Base-by-base conservation (phyloP, 2,797 vertebrate species). In the Fundulus diaphanus region DNA sequence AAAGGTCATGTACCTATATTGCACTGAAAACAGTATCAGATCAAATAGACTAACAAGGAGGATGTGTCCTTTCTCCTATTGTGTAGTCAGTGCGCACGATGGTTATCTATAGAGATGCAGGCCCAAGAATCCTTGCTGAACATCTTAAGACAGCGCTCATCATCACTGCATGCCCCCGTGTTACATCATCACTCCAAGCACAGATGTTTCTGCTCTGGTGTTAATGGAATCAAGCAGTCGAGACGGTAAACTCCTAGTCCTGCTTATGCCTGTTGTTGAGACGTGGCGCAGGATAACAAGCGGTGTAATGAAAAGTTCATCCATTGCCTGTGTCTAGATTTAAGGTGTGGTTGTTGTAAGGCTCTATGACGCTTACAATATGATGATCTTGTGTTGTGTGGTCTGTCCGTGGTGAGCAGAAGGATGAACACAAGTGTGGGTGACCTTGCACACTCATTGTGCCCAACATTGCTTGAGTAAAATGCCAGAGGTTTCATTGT, bases 151-250 rank as follows among this genome's bases (percentile, higher is more conserved):
- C 66, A 29, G 42, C 42, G 31, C 66, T 61, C 27, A 31, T 29
- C 24, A 27, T 66, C 66, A 68, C n/a, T 68, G n/a, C 66, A 48
- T 48, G 42, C 66, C 66, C 48, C 27, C 42, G 13, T 27, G 42
- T 67, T 44, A 68, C 42, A 35, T 27, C 27, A 48, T 27, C 66
- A 48, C 66, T 68, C 44, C 42, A 68, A 48, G 5, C 66, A 68
- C 66, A 68, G 66, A 27, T 68, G 66, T 20, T 68, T 46, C 42
- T 68, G 7, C 42, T 68, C 66, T 48, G 66, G 66, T 5, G 66
- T 68, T 68, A 68, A 31, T 20, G 31, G 66, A 27, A 69, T 48
- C 18, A 22, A 49, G 33, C 9, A 9, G 35, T n/a, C 40, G 33
- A n/a, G 35, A 40, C 11, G 22, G 61, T 15, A 40, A 37, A 65